Conservation (phyloP, 2,888 invertebrate species). For the Tromatobia lineatoria region DNA sequence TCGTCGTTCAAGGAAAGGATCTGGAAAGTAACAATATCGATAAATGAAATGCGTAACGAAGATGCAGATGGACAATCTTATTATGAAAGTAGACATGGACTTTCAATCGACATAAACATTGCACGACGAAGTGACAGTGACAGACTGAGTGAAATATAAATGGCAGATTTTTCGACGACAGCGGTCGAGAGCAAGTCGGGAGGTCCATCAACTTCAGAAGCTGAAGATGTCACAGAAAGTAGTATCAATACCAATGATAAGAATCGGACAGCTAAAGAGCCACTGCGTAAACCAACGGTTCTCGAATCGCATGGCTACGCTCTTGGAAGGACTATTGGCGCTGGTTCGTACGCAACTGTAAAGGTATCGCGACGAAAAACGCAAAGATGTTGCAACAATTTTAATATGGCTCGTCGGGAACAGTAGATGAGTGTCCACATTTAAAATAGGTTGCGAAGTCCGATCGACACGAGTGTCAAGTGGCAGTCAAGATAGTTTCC, state of each 20-base stretch:
- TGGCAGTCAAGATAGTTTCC: slow-evolving; percentile 94
- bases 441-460: slow-evolving; percentile 89
- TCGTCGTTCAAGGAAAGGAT: no score
- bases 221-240: not conserved
- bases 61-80: no score
- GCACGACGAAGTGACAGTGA: not conserved
- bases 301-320: slow-evolving; percentile 92
- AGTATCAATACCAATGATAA: not conserved
- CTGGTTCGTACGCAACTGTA: slow-evolving; percentile 94
- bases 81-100: no score
- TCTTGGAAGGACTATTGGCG: slow-evolving; percentile 91
- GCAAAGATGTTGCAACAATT: slow-evolving; percentile 41
- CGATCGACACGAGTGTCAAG: slow-evolving; percentile 90
- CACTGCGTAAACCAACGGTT: slow-evolving; percentile 86
- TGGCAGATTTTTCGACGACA: not conserved
- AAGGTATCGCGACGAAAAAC: slow-evolving; percentile 86
- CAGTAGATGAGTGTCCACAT: slow-evolving; percentile 63
- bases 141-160: not conserved
- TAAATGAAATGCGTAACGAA: no score
- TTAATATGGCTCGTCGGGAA: slow-evolving; percentile 24
- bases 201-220: not conserved
- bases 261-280: slow-evolving; percentile 57
- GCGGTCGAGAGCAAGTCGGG: not conserved
- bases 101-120: not conserved
- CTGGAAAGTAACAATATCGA: no score